A percentile compares a stretch with the other conserved stretches of the same genome.
Evolutionary conservation across 2,888 invertebrate species (phyloP).

Genomic region (Drosophila parthenogenetica): DNA sequence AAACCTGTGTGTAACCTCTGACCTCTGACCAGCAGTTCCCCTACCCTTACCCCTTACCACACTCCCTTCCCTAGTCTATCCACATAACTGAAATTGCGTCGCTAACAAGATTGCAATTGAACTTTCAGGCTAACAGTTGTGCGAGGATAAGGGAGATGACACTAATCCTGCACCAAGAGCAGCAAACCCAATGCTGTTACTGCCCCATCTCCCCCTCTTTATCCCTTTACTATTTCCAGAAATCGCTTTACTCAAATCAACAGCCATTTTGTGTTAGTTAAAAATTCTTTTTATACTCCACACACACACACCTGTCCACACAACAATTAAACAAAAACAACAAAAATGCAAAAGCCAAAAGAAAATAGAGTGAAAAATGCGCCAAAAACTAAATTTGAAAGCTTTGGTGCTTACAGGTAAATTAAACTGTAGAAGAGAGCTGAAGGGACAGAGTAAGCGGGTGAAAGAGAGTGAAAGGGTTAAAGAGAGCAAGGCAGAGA

Average conservation of each 20-base stretch:
- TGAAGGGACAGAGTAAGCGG: not conserved
- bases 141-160: constrained; percentile 1
- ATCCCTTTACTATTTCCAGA: not conserved
- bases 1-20: constrained; percentile 11
- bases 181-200: not conserved
- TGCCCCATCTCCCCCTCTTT: not conserved
- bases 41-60: not conserved
- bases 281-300: constrained; percentile 73
- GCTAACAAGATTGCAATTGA: constrained; percentile 79
- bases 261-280: constrained; percentile 77
- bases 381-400: constrained; percentile 73
- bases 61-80: not conserved
- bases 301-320: constrained; percentile 28
- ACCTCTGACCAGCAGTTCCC: no score
- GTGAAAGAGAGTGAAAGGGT: not conserved
- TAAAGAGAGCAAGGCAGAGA: not conserved
- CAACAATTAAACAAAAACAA: constrained; percentile 23
- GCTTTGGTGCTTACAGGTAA: constrained; percentile 12
- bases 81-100: constrained; percentile 22
- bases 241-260: constrained; percentile 69
- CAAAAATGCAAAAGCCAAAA: constrained; percentile 7
- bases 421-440: not conserved
- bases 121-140: constrained; percentile 44
- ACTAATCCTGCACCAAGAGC: constrained; percentile 53
- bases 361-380: constrained; percentile 36